Evolutionary conservation across 2,797 vertebrate genomes (phyloP), one percentile per base, ranked within the genome.

Genomic region (Carcharodon carcharias): DNA sequence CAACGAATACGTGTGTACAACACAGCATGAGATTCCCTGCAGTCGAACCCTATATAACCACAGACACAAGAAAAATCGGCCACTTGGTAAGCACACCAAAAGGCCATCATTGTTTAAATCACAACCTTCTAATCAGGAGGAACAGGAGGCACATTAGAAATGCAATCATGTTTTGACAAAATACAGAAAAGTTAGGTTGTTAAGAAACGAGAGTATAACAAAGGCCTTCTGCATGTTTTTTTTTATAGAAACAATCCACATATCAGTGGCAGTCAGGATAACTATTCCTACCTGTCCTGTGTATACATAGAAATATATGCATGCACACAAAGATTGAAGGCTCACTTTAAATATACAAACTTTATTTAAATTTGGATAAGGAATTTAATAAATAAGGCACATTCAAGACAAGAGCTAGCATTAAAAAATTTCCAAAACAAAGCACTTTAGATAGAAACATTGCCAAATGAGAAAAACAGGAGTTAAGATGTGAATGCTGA

Each of bases 311-410:
- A 77, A 77, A 35, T 40, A 50, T 26, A 67, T 28, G 12, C 18
- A 40, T 12, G 7, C 67, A 67, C 5, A 69, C 45, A 71, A 50
- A 93, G 5, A 95, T 56, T 73, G 67, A 73, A 95, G 67, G 28
- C 50, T 50, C 67, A 71, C 11, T 50, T 95, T 73, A 73, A 95
- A 73, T 73, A 73, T 56, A 95, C 67, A 95, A 91, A 69, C 65
- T 95, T 95, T 71, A 71, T 95, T 95, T 95, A 54, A 95, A 73
- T 73, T 73, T 73, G 45, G 94, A 73, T 73, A 71, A 95, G 67
- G 69, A 95, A 95, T 50, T 95, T 95, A 95, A 95, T 95, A 91
- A 91, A 91, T 91, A 95, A 95, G 94, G 94, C 94, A 95, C 69
- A 95, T 73, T 95, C 45, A 69, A 54, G 50, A 73, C 11, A 56